Evolutionary conservation across 1,140 invertebrate genomes (phyloP), one percentile per base, ranked within the genome.

Genomic region (Ceratina calcarata): DNA sequence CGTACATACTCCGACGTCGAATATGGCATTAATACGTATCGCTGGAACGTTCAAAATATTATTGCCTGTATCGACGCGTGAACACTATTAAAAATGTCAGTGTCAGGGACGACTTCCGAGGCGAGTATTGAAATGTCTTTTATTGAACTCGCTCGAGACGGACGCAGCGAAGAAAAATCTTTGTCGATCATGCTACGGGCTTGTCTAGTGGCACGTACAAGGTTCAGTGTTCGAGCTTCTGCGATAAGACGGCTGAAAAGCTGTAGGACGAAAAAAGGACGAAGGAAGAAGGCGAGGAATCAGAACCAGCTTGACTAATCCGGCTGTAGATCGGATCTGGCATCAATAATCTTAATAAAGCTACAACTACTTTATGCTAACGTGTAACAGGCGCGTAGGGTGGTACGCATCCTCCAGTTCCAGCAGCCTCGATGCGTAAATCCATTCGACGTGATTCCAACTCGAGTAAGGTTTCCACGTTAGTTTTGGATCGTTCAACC

Each of bases 331-430:
- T 91, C 87, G 81, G 85, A 90, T 91, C 89, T 91, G 74, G 85
- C 87, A 91, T 91, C 88, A 90, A 91, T 91, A 90, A 89, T 86
- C 86, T 91, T 91, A 91, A 91, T 91, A 91, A 91, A 91, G 89
- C 88, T 90, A 91, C 91, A 91, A 89, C 81, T 85, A 88, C 82
- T 89, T 45, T 87, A 81, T 82, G 77, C 77, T 83, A 82, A 81
- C 85, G 78, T 80, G 89, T 85, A 89, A 87, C 85, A 83, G 24
- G 18, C 85, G 72, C 74, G 76, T 68, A 88, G 85, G 80, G 37
- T 78, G 83, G 83, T 87, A 84, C 68, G 83, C 69, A 65, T 71
- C 53, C 86, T 83, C 82, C 82, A 75, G 78, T 83, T 86, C 83
- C 82, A 57, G 58, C 83, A 45, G 82, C 82, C 80, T 86, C 83